Percentiles rank a stretch among this genome's conserved stretches.
These are phyloP conservation scores for Drosophila sordidula DNA, from an alignment of 2,888 invertebrate genomes.

Conservation along the genomic window DNA sequence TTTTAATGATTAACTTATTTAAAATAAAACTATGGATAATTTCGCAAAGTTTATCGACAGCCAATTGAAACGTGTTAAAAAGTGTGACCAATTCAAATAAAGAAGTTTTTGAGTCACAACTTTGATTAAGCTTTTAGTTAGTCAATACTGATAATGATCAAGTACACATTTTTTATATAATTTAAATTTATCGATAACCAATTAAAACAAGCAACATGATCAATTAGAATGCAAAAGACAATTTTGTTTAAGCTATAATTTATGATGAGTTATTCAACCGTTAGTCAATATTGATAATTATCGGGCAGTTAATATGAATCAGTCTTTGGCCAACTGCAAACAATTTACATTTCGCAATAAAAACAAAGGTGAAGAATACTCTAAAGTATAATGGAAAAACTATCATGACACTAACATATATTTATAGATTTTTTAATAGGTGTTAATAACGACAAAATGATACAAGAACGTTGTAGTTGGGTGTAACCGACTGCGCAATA, in stretches of 20 bases:
- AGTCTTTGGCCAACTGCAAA: conserved; percentile 10
- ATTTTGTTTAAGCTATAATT: not conserved
- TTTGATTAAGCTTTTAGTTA: too few species aligned
- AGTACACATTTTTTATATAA: too few species aligned
- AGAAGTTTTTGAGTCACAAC: not conserved
- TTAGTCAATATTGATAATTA: conserved; percentile 19
- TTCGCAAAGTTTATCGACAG: not conserved
- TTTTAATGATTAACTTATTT: too few species aligned
- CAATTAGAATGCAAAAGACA: not conserved
- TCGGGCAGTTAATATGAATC: conserved; percentile 1
- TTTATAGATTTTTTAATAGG: not conserved
- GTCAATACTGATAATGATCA: too few species aligned
- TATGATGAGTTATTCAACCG: not conserved
- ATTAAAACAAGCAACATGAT: too few species aligned
- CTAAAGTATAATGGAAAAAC: not conserved
- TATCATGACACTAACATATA: not conserved
- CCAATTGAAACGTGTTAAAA: too few species aligned
- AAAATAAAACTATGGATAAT: too few species aligned
- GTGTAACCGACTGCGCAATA: too few species aligned
- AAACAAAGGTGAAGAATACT: not conserved
- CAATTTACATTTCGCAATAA: not conserved
- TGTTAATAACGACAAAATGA: not conserved
- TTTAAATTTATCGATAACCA: too few species aligned
- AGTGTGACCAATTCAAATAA: not conserved
- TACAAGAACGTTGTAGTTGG: too few species aligned